Evolutionary conservation across 1,140 invertebrate genomes (phyloP).

Genomic region (Venturia canescens): DNA sequence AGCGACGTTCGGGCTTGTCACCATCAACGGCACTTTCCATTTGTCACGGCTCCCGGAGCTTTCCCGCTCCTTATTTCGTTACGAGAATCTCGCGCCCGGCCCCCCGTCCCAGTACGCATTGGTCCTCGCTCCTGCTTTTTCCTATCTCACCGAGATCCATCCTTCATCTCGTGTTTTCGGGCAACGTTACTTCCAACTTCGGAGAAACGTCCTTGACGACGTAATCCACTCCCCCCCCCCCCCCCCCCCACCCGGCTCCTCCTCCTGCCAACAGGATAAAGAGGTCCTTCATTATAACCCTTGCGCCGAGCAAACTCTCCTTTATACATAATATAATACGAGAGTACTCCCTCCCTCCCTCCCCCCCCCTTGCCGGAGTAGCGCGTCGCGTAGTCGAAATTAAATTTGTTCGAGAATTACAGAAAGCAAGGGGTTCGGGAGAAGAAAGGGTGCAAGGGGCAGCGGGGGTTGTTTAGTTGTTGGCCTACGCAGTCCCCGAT

Average conservation of each 20-base stretch:
- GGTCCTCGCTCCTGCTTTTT: background rate
- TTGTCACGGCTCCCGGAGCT: slow-evolving; percentile 35
- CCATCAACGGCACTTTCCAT: slow-evolving; percentile 36
- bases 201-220: background rate
- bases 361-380: no score
- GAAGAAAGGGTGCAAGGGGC: background rate
- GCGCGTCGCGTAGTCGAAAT: slow-evolving; percentile 32
- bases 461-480: slow-evolving; percentile 15
- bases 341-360: slow-evolving; percentile 10
- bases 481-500: background rate
- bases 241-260: background rate
- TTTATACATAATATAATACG: slow-evolving; percentile 6
- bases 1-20: slow-evolving; percentile 12
- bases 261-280: background rate
- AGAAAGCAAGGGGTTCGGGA: slow-evolving; percentile 23
- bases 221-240: background rate
- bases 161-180: background rate
- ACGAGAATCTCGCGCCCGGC: no score
- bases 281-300: slow-evolving; percentile 18
- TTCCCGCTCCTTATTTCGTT: background rate
- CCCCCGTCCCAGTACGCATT: no score
- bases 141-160: background rate
- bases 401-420: slow-evolving; percentile 47
- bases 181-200: background rate
- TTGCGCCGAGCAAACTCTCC: background rate